Conservation (phyloP, 2,888 invertebrate genomes). For the Meandrusa payeni region DNA sequence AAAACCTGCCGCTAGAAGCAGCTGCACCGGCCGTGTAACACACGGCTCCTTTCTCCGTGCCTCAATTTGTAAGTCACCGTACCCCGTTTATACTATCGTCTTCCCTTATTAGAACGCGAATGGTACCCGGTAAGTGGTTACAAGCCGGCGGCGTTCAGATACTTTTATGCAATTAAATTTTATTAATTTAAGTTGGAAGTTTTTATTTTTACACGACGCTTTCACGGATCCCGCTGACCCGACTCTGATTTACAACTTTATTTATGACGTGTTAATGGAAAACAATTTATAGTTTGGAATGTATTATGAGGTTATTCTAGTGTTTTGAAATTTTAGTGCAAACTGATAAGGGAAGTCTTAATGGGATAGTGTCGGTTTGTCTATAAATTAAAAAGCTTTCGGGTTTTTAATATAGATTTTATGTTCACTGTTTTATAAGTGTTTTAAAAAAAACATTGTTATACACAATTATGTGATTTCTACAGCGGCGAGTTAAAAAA, state of each 20-base stretch:
- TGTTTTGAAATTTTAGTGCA: slow-evolving; percentile 9
- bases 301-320: slow-evolving; percentile 1
- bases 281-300: slow-evolving; percentile 8
- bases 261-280: slow-evolving; percentile 25
- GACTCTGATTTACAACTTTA: slow-evolving; percentile 23
- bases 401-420: too few species aligned
- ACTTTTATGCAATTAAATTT: slow-evolving; percentile 53
- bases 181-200: slow-evolving; percentile 54
- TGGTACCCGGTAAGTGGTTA: slow-evolving; percentile 13
- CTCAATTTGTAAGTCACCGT: slow-evolving; percentile 16
- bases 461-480: too few species aligned
- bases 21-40: too few species aligned
- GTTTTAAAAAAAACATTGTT: too few species aligned
- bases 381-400: too few species aligned
- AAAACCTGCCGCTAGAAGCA: too few species aligned
- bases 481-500: too few species aligned
- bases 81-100: slow-evolving; percentile 20
- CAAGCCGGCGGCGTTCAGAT: slow-evolving; percentile 17
- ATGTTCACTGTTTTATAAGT: too few species aligned
- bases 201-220: slow-evolving; percentile 47
- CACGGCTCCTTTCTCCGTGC: slow-evolving; percentile 5
- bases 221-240: slow-evolving; percentile 26
- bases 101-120: slow-evolving; percentile 22
- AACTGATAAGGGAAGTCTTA: not conserved
- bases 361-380: not conserved